A percentile compares a stretch with the other conserved stretches of the same genome.
Evolutionary conservation across 2,888 invertebrate species (phyloP).

Genomic region (Ichneumon xanthorius): DNA sequence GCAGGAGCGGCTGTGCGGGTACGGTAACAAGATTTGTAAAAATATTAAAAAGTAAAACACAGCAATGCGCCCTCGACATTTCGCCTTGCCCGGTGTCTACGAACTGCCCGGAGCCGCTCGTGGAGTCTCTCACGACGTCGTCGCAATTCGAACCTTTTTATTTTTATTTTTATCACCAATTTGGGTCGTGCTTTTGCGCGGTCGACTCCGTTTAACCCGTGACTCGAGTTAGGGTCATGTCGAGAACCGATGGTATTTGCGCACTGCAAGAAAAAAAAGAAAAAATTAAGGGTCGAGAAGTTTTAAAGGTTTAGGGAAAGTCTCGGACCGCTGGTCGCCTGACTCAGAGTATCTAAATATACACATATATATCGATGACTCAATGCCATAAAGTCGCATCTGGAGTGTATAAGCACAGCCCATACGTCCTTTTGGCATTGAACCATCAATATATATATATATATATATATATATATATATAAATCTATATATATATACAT

Average conservation of each 20-base stretch:
- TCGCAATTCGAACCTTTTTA: not conserved
- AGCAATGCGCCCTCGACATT: conserved; percentile 29
- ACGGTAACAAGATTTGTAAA: not conserved
- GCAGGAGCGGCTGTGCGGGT: conserved; percentile 4
- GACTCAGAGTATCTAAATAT: conserved; percentile 74
- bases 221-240: conserved; percentile 40
- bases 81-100: not conserved
- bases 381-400: not conserved
- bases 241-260: conserved; percentile 37
- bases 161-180: conserved; percentile 25
- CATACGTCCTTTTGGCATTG: not conserved
- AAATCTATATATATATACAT: conserved; percentile 57
- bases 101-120: not conserved
- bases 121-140: conserved; percentile 37
- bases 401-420: not conserved
- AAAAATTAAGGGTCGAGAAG: conserved; percentile 55
- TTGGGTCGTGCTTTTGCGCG: conserved; percentile 50
- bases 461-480: not conserved
- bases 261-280: conserved; percentile 23
- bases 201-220: not conserved
- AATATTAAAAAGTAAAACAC: conserved; percentile 2
- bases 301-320: conserved; percentile 68
- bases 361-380: conserved; percentile 65
- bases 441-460: too few species aligned
- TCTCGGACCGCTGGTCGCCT: conserved; percentile 74